A percentile compares a stretch with the other conserved stretches of the same genome.
Conservation (phyloP, 2,888 invertebrate genomes). For the Syrphus vitripennis region DNA sequence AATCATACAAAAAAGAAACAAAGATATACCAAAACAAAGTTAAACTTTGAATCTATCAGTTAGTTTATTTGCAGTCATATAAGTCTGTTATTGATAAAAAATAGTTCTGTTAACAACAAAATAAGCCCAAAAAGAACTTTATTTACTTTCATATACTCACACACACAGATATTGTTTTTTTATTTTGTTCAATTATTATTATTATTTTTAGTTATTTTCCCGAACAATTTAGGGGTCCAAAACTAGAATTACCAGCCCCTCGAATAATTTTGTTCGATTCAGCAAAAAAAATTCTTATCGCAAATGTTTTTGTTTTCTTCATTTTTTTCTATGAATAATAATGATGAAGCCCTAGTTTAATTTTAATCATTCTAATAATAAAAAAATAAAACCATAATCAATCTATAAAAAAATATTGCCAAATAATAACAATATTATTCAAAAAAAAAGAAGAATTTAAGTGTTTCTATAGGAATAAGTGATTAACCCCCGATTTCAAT, state of each 20-base stretch:
- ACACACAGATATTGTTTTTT: neutral
- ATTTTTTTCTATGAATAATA: neutral
- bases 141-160: neutral
- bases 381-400: neutral
- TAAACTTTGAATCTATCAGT: conserved; percentile 61
- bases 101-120: neutral
- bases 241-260: neutral
- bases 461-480: neutral
- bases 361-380: neutral
- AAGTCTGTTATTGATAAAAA: conserved; percentile 50
- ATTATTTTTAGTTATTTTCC: neutral
- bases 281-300: conserved; percentile 22
- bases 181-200: neutral
- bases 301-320: conserved; percentile 54
- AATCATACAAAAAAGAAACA: neutral
- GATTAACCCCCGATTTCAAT: too few species aligned
- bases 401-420: neutral
- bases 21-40: conserved; percentile 1
- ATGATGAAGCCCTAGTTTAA: neutral
- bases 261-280: neutral
- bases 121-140: neutral
- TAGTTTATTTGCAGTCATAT: conserved; percentile 35
- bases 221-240: conserved; percentile 1
- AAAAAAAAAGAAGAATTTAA: neutral
- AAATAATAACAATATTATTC: neutral